phyloP scores from a whole-genome alignment of 1,140 invertebrate species.

The Belonocnema kinseyi region DNA sequence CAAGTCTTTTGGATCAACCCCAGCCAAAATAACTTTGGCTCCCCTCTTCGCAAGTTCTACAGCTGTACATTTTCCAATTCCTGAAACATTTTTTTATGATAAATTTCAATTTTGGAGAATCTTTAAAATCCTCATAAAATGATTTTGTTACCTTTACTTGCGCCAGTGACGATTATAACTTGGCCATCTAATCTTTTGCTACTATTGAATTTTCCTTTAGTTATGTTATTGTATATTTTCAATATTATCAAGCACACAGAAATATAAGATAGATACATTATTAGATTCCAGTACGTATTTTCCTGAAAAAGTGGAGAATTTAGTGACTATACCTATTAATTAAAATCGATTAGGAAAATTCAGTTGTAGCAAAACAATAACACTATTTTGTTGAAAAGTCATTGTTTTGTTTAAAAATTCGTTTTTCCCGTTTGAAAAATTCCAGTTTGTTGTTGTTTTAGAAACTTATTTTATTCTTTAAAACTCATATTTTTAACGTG shows the following conservation, averaged over 20 bases:
- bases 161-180: slow-evolving; percentile 5
- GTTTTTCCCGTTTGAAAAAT: too few species aligned
- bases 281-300: background rate
- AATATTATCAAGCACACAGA: background rate
- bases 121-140: background rate
- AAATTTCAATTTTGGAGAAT: background rate
- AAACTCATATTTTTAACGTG: too few species aligned
- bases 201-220: background rate
- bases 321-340: too few species aligned
- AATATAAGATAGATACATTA: background rate
- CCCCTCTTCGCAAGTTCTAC: background rate
- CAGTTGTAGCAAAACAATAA: too few species aligned
- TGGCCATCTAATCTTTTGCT: slow-evolving; percentile 5
- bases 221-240: background rate
- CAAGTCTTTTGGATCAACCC: background rate
- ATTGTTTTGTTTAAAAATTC: too few species aligned
- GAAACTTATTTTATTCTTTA: too few species aligned
- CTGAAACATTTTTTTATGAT: background rate
- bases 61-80: slow-evolving; percentile 2
- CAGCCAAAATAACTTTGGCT: slow-evolving; percentile 1
- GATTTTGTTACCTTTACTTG: background rate
- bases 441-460: too few species aligned
- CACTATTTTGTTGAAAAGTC: too few species aligned
- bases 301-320: background rate
- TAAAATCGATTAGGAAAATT: too few species aligned